These are phyloP conservation scores for Alaudala cheleensis DNA, from an alignment of 2,113 vertebrate species.

Conservation along the genomic window DNA sequence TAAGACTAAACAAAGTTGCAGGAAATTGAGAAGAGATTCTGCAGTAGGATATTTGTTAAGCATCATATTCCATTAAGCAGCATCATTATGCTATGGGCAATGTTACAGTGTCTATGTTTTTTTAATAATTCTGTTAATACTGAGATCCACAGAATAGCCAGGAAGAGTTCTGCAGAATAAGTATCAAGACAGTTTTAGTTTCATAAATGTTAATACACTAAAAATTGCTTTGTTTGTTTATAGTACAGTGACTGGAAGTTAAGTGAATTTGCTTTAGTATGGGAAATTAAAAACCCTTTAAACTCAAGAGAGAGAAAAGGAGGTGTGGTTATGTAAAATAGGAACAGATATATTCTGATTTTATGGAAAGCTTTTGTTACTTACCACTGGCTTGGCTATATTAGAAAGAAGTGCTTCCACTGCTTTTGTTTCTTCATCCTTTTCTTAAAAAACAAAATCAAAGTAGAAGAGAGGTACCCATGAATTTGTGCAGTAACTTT, in stretches of 20 bases:
- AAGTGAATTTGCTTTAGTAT: neutral
- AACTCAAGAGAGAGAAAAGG: neutral
- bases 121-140: neutral
- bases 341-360: neutral
- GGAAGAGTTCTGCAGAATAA: neutral
- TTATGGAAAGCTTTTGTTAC: constrained; percentile 54
- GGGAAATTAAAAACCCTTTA: neutral
- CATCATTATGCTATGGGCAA: neutral
- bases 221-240: neutral
- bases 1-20: neutral
- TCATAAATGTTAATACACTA: neutral
- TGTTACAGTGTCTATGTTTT: neutral
- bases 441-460: constrained; percentile 77
- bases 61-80: neutral
- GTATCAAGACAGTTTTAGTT: neutral
- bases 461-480: constrained; percentile 1
- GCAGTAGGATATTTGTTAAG: neutral
- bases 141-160: neutral
- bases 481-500: neutral
- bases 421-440: constrained; percentile 88
- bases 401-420: constrained; percentile 84
- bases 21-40: neutral
- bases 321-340: neutral
- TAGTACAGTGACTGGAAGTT: neutral
- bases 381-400: constrained; percentile 88